Conservation (phyloP, 2,797 vertebrate genomes). For the Paedocypris micromegethes region DNA sequence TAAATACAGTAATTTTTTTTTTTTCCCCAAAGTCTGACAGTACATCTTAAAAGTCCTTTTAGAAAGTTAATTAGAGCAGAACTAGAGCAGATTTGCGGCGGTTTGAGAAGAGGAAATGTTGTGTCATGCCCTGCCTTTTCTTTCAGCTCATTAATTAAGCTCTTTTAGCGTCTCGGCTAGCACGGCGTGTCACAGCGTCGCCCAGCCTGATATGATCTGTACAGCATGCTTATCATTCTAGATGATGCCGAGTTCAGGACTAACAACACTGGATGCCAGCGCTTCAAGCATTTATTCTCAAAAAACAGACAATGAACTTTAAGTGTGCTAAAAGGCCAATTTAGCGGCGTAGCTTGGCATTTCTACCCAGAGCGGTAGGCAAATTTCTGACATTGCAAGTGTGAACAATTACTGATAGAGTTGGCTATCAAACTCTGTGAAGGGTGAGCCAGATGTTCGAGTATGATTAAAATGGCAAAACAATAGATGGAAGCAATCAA, state of each 20-base stretch:
- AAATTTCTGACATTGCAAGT: constrained; percentile 10
- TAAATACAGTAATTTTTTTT: no score
- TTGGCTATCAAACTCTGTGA: no score
- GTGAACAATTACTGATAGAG: no score
- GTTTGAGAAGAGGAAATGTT: constrained; percentile 37
- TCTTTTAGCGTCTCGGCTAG: constrained; percentile 15
- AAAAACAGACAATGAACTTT: constrained; percentile 3
- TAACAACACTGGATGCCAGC: background rate
- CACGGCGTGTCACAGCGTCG: constrained; percentile 17
- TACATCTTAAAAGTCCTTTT: constrained; percentile 6
- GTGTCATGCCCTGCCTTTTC: constrained; percentile 28
- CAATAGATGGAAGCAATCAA: no score
- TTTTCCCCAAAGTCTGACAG: constrained; percentile 7
- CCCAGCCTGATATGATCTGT: constrained; percentile 32
- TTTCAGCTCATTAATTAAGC: constrained; percentile 39
- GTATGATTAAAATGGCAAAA: no score
- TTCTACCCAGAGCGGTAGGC: background rate
- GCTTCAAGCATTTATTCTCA: constrained; percentile 1
- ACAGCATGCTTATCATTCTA: constrained; percentile 5
- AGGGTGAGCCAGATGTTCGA: no score
- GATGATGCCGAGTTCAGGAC: constrained; percentile 5
- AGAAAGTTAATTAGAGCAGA: constrained; percentile 35
- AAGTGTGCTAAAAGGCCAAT: constrained; percentile 1
- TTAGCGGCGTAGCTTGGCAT: constrained; percentile 23
- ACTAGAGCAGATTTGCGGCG: background rate